Base-by-base conservation (phyloP, 2,113 vertebrate species). In the Caranx ignobilis region DNA sequence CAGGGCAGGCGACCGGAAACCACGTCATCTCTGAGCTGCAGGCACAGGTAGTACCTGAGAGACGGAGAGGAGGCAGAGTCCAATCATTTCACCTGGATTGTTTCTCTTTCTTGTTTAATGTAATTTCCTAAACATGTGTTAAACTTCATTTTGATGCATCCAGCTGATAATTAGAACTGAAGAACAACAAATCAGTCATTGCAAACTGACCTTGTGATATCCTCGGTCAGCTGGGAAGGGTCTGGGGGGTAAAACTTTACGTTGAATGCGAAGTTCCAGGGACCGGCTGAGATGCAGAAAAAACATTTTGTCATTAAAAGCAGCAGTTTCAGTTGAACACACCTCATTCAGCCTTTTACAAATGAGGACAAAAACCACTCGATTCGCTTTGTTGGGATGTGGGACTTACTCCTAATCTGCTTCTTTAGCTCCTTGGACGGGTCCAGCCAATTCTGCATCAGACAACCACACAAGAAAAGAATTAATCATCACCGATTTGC, bases 181-280 rank as follows among this genome's bases (percentile, higher is more conserved):
- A 37, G 35, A 37, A 26, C 26, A 37, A 37, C 35, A 37, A 37
- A 37, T 37, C 35, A 37, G 4, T 37, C 35, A 37, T 7, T 5
- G 35, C 35, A 7, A 37, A 7, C 39, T 77, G 91, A 98, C 98
- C 98, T 97, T 93, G 97, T 99, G 88, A 99, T 98, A 74, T 99
- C 98, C 94, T 99, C 98, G 48, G 95, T 96, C 34, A 99, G 95
- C 91, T 99, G 98, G 57, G 97, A 90, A 18, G 98, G 98, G 81
- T 99, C 98, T 69, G 97, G 98, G 71, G 98, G 97, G 89, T 99
- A 99, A 94, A 99, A 99, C 93, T 99, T 99, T 61, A 99, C 98
- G 83, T 97, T 98, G 93, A 99, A 99, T 31, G 96, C 95, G 91
- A 99, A 99, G 89, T 96, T 97, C 97, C 98, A 99, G 92, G 96